Base-by-base conservation (phyloP, 2,888 invertebrate species). In the Volucella bombylans region DNA sequence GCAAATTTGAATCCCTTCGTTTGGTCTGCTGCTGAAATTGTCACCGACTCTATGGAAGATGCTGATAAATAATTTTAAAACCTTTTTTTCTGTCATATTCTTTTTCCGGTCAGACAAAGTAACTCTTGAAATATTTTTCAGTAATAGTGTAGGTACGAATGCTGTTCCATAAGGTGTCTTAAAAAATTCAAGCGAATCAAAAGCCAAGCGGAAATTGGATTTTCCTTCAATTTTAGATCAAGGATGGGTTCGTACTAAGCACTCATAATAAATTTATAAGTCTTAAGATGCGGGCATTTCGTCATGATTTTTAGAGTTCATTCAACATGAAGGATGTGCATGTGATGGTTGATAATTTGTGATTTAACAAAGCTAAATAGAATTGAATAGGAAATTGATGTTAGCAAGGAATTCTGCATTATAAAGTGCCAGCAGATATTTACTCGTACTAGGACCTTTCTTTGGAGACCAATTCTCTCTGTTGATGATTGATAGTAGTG, bases 161-260 rank as follows among this genome's bases (percentile, higher is more conserved):
- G 15, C 15, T 8, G 52, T 52, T 52, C 8, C 15, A 8, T 52
- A 11, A 52, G 14, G 18, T 52, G 9, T 11, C 10, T 15, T 18
- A 8, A 43, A 23, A 54, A 52, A 23, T 41, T 15, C 23, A 23
- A 23, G 23, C 52, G 14, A n/a, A 54, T 52, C 18, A 38, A 18
- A 3, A 18, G n/a, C 18, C 38, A 39, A 64, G 18, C 31, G 50
- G 64, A 64, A 64, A 64, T 64, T 64, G 39, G 39, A 64, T 64
- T 64, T 50, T 50, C 38, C 12, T 62, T 18, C 23, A 11, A 6
- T 18, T 8, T 43, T 18, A n/a, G 39, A 55, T 55, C 39, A 12
- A n/a, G 31, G 12, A 54, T 23, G 4, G 31, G 31, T 31, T 31
- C 31, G 31, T 31, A 31, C 6, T 31, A 31, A 31, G 31, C 31